Percentiles rank a stretch among this genome's conserved stretches.
phyloP scores from a whole-genome alignment of 35 echinoderm and acorn worm species.

The Lytechinus variegatus region DNA sequence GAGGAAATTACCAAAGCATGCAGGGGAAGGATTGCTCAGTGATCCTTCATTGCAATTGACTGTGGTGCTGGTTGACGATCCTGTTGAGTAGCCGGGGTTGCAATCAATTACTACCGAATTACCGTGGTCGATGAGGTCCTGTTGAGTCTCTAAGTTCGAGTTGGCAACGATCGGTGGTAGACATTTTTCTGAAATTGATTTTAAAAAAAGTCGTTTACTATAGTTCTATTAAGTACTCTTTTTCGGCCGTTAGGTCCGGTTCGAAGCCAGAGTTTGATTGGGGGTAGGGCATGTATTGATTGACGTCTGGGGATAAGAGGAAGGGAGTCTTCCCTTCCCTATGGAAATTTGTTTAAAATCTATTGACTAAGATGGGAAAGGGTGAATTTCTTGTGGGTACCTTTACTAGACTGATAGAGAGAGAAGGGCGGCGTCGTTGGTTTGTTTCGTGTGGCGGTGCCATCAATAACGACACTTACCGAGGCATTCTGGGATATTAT shows the following conservation, averaged over 20 bases:
- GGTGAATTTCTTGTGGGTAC: too few species aligned
- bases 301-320: too few species aligned
- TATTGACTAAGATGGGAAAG: too few species aligned
- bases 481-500: not conserved
- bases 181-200: not conserved
- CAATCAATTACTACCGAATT: not conserved
- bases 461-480: not conserved
- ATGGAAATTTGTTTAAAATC: too few species aligned
- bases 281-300: too few species aligned
- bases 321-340: too few species aligned
- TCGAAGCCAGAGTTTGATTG: too few species aligned
- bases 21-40: not conserved
- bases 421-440: not conserved
- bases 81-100: slow-evolving; percentile 11
- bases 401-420: too few species aligned
- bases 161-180: slow-evolving; percentile 17
- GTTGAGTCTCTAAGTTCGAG: not conserved
- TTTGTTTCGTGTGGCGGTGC: not conserved
- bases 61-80: not conserved
- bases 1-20: not conserved
- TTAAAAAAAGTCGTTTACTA: too few species aligned
- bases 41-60: slow-evolving; percentile 29
- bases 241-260: too few species aligned
- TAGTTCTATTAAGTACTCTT: too few species aligned
- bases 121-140: not conserved